Evolutionary conservation across 2,113 vertebrate species (phyloP).

Genomic region (Charina bottae): DNA sequence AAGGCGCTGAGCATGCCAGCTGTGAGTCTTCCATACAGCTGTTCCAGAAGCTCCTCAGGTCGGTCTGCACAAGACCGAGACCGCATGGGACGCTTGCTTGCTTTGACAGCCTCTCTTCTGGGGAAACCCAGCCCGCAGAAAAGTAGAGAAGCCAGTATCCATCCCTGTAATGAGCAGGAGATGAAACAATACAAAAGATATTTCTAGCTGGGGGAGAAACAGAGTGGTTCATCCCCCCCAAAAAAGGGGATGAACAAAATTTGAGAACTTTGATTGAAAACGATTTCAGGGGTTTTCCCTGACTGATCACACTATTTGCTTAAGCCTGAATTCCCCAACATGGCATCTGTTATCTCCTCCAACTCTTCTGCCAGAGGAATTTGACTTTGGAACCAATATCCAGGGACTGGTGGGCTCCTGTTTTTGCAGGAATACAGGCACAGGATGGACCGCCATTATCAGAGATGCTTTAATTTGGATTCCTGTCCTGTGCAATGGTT

Average conservation of each 20-base stretch:
- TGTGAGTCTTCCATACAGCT: constrained; percentile 91
- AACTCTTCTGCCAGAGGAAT: neutral
- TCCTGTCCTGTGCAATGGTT: neutral
- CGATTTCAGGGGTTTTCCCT: neutral
- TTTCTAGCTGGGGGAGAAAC: neutral
- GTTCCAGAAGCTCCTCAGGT: constrained; percentile 91
- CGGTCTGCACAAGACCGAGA: constrained; percentile 82
- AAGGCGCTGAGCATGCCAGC: constrained; percentile 92
- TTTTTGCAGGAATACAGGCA: too few relatives aligned
- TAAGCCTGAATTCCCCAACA: neutral
- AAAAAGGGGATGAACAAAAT: neutral
- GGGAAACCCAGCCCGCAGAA: constrained; percentile 53
- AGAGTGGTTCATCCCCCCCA: neutral
- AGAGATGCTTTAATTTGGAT: neutral
- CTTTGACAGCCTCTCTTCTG: constrained; percentile 51
- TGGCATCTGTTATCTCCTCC: neutral
- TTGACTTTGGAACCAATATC: neutral
- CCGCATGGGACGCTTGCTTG: constrained; percentile 72
- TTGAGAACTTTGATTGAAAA: neutral
- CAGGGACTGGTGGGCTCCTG: neutral
- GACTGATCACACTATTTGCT: neutral
- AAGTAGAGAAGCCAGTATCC: constrained; percentile 56
- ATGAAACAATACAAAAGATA: neutral
- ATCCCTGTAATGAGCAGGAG: constrained; percentile 60
- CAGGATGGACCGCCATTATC: too few relatives aligned